Evolutionary conservation across 2,797 vertebrate genomes (phyloP).

Genomic region (Spea hammondii): DNA sequence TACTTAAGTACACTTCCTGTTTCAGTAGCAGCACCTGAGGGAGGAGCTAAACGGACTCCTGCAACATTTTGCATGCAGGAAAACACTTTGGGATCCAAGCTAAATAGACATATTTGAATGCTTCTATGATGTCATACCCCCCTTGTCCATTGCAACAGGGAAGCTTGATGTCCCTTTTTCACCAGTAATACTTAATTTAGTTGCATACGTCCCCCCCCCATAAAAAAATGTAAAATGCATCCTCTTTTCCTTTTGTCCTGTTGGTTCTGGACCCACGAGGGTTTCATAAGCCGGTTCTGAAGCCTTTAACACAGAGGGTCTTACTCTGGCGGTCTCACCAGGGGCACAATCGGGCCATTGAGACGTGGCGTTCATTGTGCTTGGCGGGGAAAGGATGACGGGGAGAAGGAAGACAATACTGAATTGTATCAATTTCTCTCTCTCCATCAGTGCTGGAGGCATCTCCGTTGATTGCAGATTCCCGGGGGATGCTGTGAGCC

Average conservation of each 20-base stretch:
- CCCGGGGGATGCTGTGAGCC: slow-evolving; percentile 21
- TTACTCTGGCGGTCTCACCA: neutral
- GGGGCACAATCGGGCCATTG: slow-evolving; percentile 18
- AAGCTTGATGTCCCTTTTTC: no score
- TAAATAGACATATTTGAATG: no score
- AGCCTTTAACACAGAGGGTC: neutral
- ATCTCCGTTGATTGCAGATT: neutral
- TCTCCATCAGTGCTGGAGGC: neutral
- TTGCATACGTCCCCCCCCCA: no score
- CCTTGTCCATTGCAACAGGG: no score
- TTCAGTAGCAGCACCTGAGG: no score
- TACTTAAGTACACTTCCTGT: no score
- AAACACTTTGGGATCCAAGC: no score
- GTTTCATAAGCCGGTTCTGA: neutral
- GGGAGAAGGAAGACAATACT: slow-evolving; percentile 1
- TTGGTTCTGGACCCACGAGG: neutral
- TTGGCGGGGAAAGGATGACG: slow-evolving; percentile 20
- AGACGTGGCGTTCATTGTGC: slow-evolving; percentile 20
- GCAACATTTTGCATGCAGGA: no score
- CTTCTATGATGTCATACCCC: no score
- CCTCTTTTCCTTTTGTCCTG: neutral
- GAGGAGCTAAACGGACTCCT: no score
- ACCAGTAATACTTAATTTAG: no score
- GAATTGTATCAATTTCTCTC: slow-evolving; percentile 10
- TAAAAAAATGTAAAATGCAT: no score